A percentile compares a stretch with the other conserved stretches of the same genome.
phyloP scores from a whole-genome alignment of 2,797 vertebrate genomes.

The Synanceia verrucosa region DNA sequence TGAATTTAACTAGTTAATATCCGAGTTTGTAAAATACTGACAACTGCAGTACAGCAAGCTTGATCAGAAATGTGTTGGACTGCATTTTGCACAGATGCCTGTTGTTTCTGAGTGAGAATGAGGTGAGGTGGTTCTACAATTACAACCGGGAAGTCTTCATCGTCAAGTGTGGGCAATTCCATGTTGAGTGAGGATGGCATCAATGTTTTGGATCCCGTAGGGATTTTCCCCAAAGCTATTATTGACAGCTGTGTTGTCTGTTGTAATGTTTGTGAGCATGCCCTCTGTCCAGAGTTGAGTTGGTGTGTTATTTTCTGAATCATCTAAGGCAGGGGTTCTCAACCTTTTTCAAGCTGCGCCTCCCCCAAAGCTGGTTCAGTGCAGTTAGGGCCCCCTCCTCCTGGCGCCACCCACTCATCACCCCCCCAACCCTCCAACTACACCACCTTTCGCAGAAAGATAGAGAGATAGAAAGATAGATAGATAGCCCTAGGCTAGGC shows the following conservation, averaged over 20 bases:
- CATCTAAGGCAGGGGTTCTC: too few species aligned
- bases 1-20: too few species aligned
- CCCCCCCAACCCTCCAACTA: too few species aligned
- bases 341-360: too few species aligned
- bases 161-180: slow-evolving; percentile 25
- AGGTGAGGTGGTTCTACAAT: slow-evolving; percentile 28
- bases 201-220: slow-evolving; percentile 24
- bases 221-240: slow-evolving; percentile 43
- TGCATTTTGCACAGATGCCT: not conserved
- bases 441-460: too few species aligned
- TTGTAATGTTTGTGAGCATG: slow-evolving; percentile 26
- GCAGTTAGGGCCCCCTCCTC: too few species aligned
- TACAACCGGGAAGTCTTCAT: slow-evolving; percentile 14
- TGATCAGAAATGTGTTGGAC: not conserved
- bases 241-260: slow-evolving; percentile 31
- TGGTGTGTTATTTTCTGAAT: too few species aligned
- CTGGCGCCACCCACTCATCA: too few species aligned
- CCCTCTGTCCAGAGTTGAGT: slow-evolving; percentile 29
- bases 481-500: too few species aligned
- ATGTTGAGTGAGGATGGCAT: slow-evolving; percentile 19
- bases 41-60: not conserved
- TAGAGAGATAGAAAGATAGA: too few species aligned
- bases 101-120: slow-evolving; percentile 34
- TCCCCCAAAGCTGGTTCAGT: too few species aligned
- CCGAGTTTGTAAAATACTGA: not conserved